phyloP scores from a whole-genome alignment of 2,797 vertebrate species.

The Kryptopterus vitreolus region DNA sequence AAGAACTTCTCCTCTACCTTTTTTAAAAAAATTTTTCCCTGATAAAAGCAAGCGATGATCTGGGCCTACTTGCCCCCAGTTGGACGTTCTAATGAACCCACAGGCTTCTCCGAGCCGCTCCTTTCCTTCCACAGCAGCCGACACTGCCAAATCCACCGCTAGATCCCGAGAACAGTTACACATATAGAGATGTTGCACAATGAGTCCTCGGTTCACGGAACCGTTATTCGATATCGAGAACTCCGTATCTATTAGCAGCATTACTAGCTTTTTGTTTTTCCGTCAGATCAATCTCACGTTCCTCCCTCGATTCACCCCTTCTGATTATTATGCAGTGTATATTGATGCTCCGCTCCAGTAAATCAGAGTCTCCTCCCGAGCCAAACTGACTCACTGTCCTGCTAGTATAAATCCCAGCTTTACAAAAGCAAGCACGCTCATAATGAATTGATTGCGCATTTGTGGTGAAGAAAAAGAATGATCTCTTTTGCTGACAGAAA shows the following conservation, averaged over 20 bases:
- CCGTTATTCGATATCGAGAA: slow-evolving; percentile 1
- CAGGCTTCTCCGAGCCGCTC: slow-evolving; percentile 52
- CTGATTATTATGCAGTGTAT: slow-evolving; percentile 57
- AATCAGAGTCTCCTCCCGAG: slow-evolving; percentile 53
- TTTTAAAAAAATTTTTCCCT: slow-evolving; percentile 66
- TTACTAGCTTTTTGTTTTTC: slow-evolving; percentile 20
- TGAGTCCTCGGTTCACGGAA: neutral
- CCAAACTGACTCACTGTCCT: slow-evolving; percentile 42
- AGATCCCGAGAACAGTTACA: slow-evolving; percentile 10
- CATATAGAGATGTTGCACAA: neutral
- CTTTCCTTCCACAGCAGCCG: neutral
- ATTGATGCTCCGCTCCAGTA: slow-evolving; percentile 56
- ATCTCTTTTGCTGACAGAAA: slow-evolving; percentile 55
- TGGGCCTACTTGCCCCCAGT: slow-evolving; percentile 66
- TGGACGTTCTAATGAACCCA: slow-evolving; percentile 77
- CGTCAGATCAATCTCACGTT: slow-evolving; percentile 26
- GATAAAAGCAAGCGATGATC: slow-evolving; percentile 55
- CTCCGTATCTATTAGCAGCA: slow-evolving; percentile 13
- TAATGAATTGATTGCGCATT: slow-evolving; percentile 60
- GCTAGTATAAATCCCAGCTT: slow-evolving; percentile 57
- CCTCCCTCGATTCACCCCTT: slow-evolving; percentile 15
- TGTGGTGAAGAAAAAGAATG: slow-evolving; percentile 56
- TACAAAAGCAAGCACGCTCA: slow-evolving; percentile 52
- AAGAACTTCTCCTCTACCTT: slow-evolving; percentile 46
- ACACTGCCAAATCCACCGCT: slow-evolving; percentile 22